Evolutionary conservation across 2,113 vertebrate species (phyloP), one percentile per base, ranked within the genome.

Genomic region (Anser brachyrhynchus): DNA sequence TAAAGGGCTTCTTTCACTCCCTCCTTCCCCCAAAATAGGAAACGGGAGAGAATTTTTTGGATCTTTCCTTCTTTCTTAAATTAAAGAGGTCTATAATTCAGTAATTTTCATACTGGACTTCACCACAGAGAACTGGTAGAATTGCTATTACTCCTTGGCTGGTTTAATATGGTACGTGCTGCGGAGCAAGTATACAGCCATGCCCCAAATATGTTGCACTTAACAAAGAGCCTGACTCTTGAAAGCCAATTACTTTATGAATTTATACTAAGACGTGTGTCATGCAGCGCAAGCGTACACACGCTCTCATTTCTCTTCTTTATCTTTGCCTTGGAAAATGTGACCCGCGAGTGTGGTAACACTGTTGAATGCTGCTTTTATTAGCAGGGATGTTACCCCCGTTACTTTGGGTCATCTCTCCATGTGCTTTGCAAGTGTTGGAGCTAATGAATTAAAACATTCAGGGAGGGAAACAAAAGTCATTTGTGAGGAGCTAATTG

Each of bases 361-460:
- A 1, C 70, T 70, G 51, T 4, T 96, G 84, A 96, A 95, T 93
- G 87, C 89, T 57, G 87, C 93, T 91, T 94, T 96, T 85, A 87
- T 93, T 35, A 93, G 81, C 87, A 66, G n/a, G 84, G 93, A 89
- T 91, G 81, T 83, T 95, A 39, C 80, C 93, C 64, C 84, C 4
- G 1, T 83, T 91, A 54, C 91, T 93, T 76, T 59, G 95, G 93
- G 91, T 88, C 89, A 74, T 93, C 92, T 79, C 81, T 85, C 28
- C 91, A 85, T 93, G 96, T 59, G 95, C 92, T 93, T 74, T 85
- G 77, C 81, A 85, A 83, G 54, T 5, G 14, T 43, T 58, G 80
- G 79, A 87, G 64, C n/a, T 46, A 15, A 81, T 95, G 95, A 96
- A 96, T 96, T 71, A 94, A 95, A 96, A 91, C 91, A 95, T 96